Conservation (phyloP, 2,113 vertebrate genomes). For the Henicopernis longicauda region DNA sequence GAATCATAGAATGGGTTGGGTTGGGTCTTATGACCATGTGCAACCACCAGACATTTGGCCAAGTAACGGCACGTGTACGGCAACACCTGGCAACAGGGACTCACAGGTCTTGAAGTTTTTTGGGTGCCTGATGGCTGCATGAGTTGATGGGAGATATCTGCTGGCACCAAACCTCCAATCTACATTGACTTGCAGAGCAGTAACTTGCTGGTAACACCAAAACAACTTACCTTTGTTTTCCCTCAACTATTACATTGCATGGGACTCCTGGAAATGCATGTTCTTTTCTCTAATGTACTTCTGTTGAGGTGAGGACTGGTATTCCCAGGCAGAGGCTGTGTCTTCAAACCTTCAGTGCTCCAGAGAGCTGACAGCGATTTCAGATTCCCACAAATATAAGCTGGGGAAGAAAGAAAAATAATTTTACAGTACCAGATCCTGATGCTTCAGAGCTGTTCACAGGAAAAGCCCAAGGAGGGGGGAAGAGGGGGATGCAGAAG, state of each 20-base stretch:
- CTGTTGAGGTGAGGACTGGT: neutral
- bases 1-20: too few species aligned
- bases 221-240: neutral
- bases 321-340: neutral
- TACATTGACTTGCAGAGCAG: neutral
- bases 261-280: neutral
- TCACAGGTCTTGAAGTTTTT: neutral
- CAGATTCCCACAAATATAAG: neutral
- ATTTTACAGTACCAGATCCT: neutral
- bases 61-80: neutral
- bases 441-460: neutral
- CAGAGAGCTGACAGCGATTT: neutral
- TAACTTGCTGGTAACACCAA: neutral
- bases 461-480: neutral
- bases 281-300: neutral
- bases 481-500: neutral
- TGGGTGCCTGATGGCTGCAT: neutral
- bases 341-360: neutral
- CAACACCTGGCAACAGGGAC: neutral
- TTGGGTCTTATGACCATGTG: neutral
- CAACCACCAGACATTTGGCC: neutral
- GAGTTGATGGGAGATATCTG: neutral
- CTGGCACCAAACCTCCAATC: neutral
- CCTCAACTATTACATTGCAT: neutral
- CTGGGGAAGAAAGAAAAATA: neutral